Percentiles rank a stretch among this genome's conserved stretches.
Evolutionary conservation across 2,797 vertebrate genomes (phyloP).

Genomic region (Columba guinea): DNA sequence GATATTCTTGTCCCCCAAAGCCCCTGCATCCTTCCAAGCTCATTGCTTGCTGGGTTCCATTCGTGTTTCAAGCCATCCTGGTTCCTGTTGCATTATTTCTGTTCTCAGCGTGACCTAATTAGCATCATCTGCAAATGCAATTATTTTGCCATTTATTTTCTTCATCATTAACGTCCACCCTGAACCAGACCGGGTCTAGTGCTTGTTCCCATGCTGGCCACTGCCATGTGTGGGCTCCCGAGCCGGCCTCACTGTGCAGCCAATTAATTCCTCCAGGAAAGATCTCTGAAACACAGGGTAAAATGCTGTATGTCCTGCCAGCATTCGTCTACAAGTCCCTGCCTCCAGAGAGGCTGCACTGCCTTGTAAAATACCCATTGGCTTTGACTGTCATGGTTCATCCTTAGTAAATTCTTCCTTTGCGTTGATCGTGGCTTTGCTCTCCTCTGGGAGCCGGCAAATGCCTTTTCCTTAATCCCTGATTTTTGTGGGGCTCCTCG

Average conservation of each 20-base stretch:
- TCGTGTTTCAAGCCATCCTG: neutral
- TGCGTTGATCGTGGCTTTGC: neutral
- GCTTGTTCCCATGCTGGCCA: neutral
- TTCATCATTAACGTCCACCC: neutral
- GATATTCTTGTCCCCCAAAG: neutral
- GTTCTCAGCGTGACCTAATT: neutral
- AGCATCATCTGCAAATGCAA: constrained; percentile 34
- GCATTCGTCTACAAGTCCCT: constrained; percentile 24
- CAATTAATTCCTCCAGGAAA: constrained; percentile 4
- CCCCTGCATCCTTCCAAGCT: neutral
- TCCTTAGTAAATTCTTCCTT: constrained; percentile 46
- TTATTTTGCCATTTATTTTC: constrained; percentile 35
- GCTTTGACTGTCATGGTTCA: neutral
- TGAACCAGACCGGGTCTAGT: neutral
- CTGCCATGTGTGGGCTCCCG: accelerated
- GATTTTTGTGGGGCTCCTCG: neutral
- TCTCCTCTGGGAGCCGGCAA: constrained; percentile 6
- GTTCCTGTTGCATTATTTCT: neutral
- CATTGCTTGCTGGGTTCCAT: accelerated
- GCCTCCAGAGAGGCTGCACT: constrained; percentile 6
- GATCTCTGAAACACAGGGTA: neutral
- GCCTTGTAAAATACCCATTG: neutral
- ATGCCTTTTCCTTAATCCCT: constrained; percentile 51
- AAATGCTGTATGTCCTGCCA: neutral
- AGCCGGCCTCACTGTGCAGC: neutral